These are phyloP conservation scores for Pelobates cultripes DNA, from an alignment of 2,797 vertebrate species.

Conservation along the genomic window DNA sequence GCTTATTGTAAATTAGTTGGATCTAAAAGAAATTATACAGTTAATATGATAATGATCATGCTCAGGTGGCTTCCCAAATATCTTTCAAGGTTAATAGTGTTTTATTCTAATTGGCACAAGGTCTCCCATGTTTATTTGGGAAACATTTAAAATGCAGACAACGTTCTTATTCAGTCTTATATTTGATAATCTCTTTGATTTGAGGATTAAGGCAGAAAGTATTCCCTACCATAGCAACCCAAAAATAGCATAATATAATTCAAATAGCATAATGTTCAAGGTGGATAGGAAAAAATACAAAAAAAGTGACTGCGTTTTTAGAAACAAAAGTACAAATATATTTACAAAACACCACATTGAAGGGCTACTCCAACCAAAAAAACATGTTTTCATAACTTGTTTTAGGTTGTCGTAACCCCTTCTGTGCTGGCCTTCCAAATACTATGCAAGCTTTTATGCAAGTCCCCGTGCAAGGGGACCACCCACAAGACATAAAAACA, in stretches of 20 bases:
- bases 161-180: constrained; percentile 19
- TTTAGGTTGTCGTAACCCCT: too few relatives aligned
- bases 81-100: not conserved
- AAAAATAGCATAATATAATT: constrained; percentile 33
- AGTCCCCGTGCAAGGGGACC: too few relatives aligned
- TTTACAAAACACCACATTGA: too few relatives aligned
- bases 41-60: not conserved
- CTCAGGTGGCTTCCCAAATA: not conserved
- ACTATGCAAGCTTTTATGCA: too few relatives aligned
- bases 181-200: constrained; percentile 11
- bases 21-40: not conserved
- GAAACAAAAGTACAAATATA: too few relatives aligned
- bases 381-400: too few relatives aligned
- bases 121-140: constrained; percentile 4
- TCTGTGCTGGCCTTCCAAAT: too few relatives aligned
- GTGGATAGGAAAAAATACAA: not conserved
- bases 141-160: not conserved
- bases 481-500: too few relatives aligned
- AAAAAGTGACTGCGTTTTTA: too few relatives aligned
- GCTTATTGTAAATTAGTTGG: not conserved
- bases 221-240: constrained; percentile 30
- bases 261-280: constrained; percentile 15
- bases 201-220: constrained; percentile 18
- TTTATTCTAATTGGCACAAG: constrained; percentile 2
- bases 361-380: too few relatives aligned